phyloP scores from a whole-genome alignment of 2,113 vertebrate species.

The Pyrgilauda ruficollis region DNA sequence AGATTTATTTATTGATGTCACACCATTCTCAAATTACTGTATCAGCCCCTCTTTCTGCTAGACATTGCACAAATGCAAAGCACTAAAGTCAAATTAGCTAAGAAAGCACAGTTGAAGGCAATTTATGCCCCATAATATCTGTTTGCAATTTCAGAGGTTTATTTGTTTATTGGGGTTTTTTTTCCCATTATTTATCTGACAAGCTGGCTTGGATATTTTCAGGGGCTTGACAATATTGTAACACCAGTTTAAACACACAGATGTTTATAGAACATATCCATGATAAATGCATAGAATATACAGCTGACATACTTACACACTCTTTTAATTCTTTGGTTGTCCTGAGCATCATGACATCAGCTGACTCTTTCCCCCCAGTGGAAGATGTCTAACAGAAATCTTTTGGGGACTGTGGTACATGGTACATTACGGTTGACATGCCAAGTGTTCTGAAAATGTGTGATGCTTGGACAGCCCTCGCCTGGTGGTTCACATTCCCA shows the following conservation, averaged over 20 bases:
- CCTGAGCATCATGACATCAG: neutral
- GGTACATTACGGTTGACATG: neutral
- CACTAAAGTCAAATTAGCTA: neutral
- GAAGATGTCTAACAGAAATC: neutral
- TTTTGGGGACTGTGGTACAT: neutral
- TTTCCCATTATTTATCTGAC: neutral
- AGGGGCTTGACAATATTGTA: neutral
- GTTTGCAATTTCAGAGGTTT: neutral
- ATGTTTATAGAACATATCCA: neutral
- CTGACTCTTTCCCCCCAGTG: neutral
- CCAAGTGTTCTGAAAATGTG: neutral
- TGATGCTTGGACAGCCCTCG: neutral
- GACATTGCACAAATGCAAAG: neutral
- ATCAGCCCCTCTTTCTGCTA: neutral
- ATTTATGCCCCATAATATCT: neutral
- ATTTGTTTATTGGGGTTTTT: neutral
- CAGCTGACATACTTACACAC: neutral
- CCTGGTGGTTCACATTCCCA: neutral
- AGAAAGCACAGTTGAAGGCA: neutral
- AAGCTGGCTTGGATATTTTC: neutral
- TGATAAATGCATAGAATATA: neutral
- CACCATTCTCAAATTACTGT: neutral
- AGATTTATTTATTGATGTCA: neutral
- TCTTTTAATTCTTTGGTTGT: neutral
- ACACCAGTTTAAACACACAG: neutral